Conservation (phyloP, 92 coral and sea anemone genomes). For the Epizoanthus fatuus region DNA sequence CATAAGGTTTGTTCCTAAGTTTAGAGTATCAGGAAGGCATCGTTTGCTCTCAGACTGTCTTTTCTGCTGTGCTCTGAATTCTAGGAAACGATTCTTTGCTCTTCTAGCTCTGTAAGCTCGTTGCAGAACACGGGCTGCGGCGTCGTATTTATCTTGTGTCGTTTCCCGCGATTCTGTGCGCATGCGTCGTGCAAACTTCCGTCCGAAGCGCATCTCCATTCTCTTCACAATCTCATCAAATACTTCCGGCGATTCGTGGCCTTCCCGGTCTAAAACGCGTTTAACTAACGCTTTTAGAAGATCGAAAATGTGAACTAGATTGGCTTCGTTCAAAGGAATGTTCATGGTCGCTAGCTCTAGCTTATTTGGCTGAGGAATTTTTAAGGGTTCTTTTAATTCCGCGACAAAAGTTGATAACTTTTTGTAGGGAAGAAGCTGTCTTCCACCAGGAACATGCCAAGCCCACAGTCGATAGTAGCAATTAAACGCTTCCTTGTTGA, state of each 20-base stretch:
- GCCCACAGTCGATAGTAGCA: constrained; percentile 92
- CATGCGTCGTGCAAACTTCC: constrained; percentile 31
- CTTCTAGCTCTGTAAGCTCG: background rate
- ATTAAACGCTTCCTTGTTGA: constrained; percentile 87
- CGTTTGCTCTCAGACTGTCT: background rate
- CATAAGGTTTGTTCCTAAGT: background rate
- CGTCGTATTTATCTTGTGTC: constrained; percentile 3
- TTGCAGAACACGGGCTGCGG: background rate
- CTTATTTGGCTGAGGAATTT: constrained; percentile 78
- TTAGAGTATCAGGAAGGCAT: background rate
- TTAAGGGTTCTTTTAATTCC: constrained; percentile 84
- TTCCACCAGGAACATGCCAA: constrained; percentile 78
- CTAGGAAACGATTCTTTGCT: constrained; percentile 9
- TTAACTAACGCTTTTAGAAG: constrained; percentile 87
- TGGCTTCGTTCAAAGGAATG: constrained; percentile 87
- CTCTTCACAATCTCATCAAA: constrained; percentile 68
- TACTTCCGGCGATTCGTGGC: constrained; percentile 90
- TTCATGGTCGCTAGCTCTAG: constrained; percentile 75
- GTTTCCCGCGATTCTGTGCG: background rate
- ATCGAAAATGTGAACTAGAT: constrained; percentile 91
- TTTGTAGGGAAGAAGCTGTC: constrained; percentile 78
- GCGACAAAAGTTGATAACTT: constrained; percentile 83
- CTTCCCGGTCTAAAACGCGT: constrained; percentile 76
- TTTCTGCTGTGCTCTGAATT: background rate
- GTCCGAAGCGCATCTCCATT: constrained; percentile 14